Conservation (phyloP, 2,113 vertebrate species). For the Hassar affinis region DNA sequence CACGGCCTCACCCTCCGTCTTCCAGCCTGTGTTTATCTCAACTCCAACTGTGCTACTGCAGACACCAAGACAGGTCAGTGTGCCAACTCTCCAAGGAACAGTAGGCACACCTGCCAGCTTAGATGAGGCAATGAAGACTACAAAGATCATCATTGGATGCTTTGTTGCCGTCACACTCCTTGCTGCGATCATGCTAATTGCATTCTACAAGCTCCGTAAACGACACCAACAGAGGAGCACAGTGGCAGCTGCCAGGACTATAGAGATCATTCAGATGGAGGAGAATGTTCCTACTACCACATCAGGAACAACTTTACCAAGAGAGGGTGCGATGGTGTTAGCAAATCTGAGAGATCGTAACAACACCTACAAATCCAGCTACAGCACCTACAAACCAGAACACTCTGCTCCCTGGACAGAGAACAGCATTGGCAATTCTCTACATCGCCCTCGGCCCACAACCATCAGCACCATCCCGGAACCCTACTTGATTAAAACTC, state of each 20-base stretch:
- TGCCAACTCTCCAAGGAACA: conserved; percentile 77
- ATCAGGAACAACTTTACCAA: conserved; percentile 76
- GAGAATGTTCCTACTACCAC: conserved; percentile 81
- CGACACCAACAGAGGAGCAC: conserved; percentile 94
- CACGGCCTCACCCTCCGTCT: conserved; percentile 88
- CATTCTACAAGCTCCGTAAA: conserved; percentile 97
- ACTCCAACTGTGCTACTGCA: conserved; percentile 91
- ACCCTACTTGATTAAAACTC: conserved; percentile 88
- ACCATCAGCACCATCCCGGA: conserved; percentile 85
- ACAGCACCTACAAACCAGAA: conserved; percentile 85
- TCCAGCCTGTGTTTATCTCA: conserved; percentile 94
- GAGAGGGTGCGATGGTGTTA: conserved; percentile 84
- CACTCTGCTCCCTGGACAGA: conserved; percentile 93
- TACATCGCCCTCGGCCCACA: conserved; percentile 85
- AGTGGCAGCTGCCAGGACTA: conserved; percentile 86
- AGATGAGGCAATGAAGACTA: conserved; percentile 98
- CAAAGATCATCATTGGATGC: conserved; percentile 98
- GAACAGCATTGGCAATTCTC: conserved; percentile 86
- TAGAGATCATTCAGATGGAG: conserved; percentile 93
- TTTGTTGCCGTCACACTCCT: conserved; percentile 95
- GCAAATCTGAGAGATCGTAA: conserved; percentile 86
- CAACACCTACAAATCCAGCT: conserved; percentile 87
- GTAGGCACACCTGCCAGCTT: conserved; percentile 85
- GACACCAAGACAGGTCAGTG: conserved; percentile 83
- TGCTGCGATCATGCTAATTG: conserved; percentile 94